phyloP scores from a whole-genome alignment of 2,113 vertebrate species.

The Bubo scandiacus region DNA sequence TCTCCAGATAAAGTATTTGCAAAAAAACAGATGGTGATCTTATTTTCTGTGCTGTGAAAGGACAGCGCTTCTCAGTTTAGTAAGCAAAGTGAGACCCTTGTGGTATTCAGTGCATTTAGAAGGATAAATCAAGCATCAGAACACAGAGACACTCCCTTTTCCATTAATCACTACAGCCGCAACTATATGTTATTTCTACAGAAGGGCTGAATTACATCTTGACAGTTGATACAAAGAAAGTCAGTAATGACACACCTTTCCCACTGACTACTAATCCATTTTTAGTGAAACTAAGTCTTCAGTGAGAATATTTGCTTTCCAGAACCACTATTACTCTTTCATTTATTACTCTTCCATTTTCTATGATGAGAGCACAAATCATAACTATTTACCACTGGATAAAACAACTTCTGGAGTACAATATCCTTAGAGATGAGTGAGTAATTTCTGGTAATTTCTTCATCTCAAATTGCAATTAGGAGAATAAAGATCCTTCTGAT shows the following conservation, averaged over 20 bases:
- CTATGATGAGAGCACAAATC: neutral
- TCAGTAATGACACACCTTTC: neutral
- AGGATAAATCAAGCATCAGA: neutral
- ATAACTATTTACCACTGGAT: neutral
- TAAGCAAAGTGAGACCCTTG: neutral
- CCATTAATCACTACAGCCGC: neutral
- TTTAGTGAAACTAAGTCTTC: neutral
- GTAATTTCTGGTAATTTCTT: neutral
- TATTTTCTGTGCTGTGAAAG: conserved; percentile 6
- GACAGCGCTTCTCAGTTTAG: neutral
- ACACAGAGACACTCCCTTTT: neutral
- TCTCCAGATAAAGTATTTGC: neutral
- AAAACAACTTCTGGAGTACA: neutral
- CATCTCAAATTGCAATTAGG: neutral
- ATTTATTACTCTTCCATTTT: neutral
- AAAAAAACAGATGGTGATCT: conserved; percentile 22
- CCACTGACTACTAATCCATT: neutral
- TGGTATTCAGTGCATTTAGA: neutral
- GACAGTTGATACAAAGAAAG: neutral
- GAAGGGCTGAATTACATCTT: neutral
- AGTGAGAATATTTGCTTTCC: neutral
- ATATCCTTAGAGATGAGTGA: neutral
- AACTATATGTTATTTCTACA: neutral
- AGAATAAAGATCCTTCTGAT: neutral
- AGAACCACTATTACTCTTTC: neutral